Conservation (phyloP, 2,888 invertebrate species). For the Lasioglossum leucozonium region DNA sequence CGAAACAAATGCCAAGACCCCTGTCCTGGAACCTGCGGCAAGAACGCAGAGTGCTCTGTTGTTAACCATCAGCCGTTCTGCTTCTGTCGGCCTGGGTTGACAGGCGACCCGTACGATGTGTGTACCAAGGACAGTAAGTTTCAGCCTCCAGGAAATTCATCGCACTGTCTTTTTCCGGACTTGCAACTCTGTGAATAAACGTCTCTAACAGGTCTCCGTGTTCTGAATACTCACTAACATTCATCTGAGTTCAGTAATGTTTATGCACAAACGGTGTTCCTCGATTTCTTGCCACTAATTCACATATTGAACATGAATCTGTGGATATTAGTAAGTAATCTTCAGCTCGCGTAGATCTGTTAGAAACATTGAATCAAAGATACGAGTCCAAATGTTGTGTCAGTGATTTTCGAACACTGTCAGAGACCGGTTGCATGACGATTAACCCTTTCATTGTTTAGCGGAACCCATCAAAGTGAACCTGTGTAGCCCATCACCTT, state of each 20-base stretch:
- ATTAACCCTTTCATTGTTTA: slow-evolving; percentile 9
- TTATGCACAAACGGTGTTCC: too few relatives aligned
- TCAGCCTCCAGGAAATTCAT: neutral
- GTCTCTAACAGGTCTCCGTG: too few relatives aligned
- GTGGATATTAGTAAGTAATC: neutral
- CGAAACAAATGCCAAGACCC: slow-evolving; percentile 89
- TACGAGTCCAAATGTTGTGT: neutral
- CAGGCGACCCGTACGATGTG: slow-evolving; percentile 89
- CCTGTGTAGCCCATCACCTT: slow-evolving; percentile 88
- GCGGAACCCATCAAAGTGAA: slow-evolving; percentile 74
- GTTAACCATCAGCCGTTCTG: slow-evolving; percentile 91
- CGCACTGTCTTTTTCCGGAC: neutral
- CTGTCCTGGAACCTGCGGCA: slow-evolving; percentile 91
- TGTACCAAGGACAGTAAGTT: slow-evolving; percentile 57
- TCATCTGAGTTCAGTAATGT: too few relatives aligned
- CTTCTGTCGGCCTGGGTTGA: slow-evolving; percentile 87
- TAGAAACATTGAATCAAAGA: neutral
- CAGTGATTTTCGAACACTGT: neutral
- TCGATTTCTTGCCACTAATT: too few relatives aligned
- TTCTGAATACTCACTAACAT: too few relatives aligned
- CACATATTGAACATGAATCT: too few relatives aligned
- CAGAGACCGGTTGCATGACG: neutral
- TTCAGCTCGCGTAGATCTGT: neutral
- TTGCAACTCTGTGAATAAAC: too few relatives aligned
- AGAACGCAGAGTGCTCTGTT: slow-evolving; percentile 90